Evolutionary conservation across 2,888 invertebrate species (phyloP).

Genomic region (Drosophila meridiana): DNA sequence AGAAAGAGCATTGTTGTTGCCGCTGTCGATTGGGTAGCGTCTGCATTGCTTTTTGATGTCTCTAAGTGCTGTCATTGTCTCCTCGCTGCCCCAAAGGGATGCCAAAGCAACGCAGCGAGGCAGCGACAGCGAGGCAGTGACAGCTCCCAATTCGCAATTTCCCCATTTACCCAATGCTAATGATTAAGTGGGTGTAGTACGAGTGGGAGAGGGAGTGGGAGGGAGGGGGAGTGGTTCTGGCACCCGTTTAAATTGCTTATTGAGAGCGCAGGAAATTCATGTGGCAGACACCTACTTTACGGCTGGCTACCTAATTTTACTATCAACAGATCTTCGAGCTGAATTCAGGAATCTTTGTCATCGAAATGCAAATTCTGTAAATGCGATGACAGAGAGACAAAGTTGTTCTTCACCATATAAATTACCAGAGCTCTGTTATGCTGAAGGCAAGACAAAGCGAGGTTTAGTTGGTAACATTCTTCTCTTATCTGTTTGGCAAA

Average conservation of each 20-base stretch:
- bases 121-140: background rate
- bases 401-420: no score
- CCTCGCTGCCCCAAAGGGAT: conserved; percentile 59
- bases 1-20: conserved; percentile 9
- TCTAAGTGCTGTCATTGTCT: conserved; percentile 73
- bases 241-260: conserved; percentile 31
- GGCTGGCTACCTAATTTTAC: conserved; percentile 25
- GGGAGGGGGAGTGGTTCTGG: no score
- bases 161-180: conserved; percentile 30
- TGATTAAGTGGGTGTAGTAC: conserved; percentile 18
- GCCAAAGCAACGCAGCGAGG: conserved; percentile 5
- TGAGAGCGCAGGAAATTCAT: conserved; percentile 5
- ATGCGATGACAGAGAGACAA: background rate
- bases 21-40: conserved; percentile 24
- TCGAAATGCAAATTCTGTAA: background rate
- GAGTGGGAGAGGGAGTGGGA: background rate
- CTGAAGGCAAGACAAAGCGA: no score
- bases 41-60: conserved; percentile 65
- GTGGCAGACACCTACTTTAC: conserved; percentile 15
- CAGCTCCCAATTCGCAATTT: conserved; percentile 15
- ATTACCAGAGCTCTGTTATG: no score
- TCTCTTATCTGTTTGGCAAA: no score
- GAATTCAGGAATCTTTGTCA: background rate
- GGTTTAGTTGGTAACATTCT: no score
- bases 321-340: conserved; percentile 5